These are phyloP conservation scores for Phalacrocorax carbo DNA, from an alignment of 2,113 vertebrate species.

Conservation along the genomic window DNA sequence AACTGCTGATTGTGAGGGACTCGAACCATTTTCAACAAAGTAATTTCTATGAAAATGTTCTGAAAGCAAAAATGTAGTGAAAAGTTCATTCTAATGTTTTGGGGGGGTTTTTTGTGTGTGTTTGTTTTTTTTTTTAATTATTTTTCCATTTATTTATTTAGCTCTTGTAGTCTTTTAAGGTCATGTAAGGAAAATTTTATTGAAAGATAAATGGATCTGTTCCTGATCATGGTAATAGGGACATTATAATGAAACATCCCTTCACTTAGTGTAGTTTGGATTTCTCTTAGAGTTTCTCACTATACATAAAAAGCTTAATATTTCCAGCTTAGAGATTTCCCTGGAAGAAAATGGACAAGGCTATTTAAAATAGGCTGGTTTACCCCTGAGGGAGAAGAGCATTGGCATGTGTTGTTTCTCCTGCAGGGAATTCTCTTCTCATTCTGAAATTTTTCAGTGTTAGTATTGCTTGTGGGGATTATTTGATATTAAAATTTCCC, in stretches of 20 bases:
- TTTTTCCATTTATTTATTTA: not conserved
- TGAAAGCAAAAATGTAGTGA: not conserved
- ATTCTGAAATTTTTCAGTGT: not conserved
- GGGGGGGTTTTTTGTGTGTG: fast-evolving
- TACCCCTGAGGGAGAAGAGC: not conserved
- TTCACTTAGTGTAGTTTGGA: not conserved
- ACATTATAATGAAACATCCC: not conserved
- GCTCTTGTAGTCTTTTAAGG: not conserved
- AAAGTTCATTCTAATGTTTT: not conserved
- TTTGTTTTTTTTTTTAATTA: not conserved
- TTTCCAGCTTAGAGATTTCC: not conserved
- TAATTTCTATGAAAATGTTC: not conserved
- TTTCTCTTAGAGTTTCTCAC: not conserved
- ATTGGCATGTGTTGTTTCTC: not conserved
- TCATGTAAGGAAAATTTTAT: not conserved
- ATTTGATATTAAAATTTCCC: not conserved
- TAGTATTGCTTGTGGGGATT: not conserved
- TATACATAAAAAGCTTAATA: not conserved
- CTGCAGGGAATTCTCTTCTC: not conserved
- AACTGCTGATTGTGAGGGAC: not conserved
- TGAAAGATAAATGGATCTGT: not conserved
- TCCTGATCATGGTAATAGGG: not conserved
- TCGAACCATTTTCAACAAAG: not conserved
- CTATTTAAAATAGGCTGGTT: not conserved
- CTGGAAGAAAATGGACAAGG: not conserved